Evolutionary conservation across 2,888 invertebrate genomes (phyloP), one percentile per base, ranked within the genome.

Genomic region (Spodoptera littoralis): DNA sequence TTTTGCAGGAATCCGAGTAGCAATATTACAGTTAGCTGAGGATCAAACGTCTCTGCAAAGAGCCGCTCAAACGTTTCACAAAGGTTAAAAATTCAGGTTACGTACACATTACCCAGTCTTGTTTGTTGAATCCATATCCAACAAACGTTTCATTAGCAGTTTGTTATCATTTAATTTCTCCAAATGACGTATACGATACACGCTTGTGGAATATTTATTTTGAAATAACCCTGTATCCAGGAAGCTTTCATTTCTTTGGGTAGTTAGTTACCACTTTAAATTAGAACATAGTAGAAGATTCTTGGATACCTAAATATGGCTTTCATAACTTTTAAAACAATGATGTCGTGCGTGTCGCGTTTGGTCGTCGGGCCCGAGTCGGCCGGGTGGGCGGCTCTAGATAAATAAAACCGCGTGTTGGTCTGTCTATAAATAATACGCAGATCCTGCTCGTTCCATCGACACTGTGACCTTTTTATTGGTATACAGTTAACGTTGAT

Each of bases 341-440:
- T 70, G 60, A 36, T 36, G 36, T 36, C 36, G 66, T 63, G 72
- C 64, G 61, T 66, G 67, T 70, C 65, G 70, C 77, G 79, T 70
- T 77, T 65, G 60, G 63, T 70, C 62, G 71, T 51, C 74, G 70
- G 63, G 62, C 64, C 59, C 57, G 68, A 67, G 56, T 72, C 77
- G 70, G 73, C 78, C 79, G 83, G 80, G 86, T 81, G 85, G 86
- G 85, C 84, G 83, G 78, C 82, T 81, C 80, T 84, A 89, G 88
- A 89, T 87, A 90, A 87, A 86, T 88, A 85, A 85, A 88, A 84
- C 90, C 79, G 88, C 88, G 89, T 90, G 91, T 91, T 90, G 91
- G 91, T 90, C 89, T 77, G 70, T 90, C 91, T 92, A 92, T 92
- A 88, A 91, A 91, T 92, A 91, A 80, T 76, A 80, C 82, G 68